These are phyloP conservation scores for Agelastica alni DNA, from an alignment of 2,888 invertebrate species.

Conservation along the genomic window DNA sequence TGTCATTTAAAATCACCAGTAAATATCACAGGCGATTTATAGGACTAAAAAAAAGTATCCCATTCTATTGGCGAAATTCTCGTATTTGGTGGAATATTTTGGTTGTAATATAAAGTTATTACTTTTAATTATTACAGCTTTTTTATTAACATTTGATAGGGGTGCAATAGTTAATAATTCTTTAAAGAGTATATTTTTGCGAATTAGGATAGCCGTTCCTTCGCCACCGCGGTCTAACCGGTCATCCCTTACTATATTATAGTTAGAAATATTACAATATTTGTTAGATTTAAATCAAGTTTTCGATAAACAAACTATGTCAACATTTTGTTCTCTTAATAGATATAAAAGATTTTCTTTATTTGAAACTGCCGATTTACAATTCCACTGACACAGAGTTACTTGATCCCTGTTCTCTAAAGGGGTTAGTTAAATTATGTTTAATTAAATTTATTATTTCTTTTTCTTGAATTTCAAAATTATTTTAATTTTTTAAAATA, in stretches of 20 bases:
- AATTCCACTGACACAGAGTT: too few species aligned
- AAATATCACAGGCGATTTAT: not conserved
- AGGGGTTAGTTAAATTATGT: too few species aligned
- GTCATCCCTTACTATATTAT: constrained; percentile 1
- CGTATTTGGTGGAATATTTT: not conserved
- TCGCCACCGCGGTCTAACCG: not conserved
- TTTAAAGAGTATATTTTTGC: not conserved
- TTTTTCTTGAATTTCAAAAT: too few species aligned
- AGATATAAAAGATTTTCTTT: not conserved
- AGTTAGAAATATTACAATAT: not conserved
- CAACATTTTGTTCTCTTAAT: not conserved
- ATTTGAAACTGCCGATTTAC: not conserved
- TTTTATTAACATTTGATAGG: too few species aligned
- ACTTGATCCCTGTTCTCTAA: too few species aligned
- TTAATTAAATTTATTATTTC: too few species aligned
- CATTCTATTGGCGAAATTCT: not conserved
- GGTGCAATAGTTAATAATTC: too few species aligned
- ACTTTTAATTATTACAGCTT: not conserved
- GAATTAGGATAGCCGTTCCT: not conserved
- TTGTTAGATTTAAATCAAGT: not conserved
- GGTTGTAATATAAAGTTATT: not conserved
- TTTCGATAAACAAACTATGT: not conserved
- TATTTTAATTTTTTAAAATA: too few species aligned
- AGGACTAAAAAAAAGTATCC: not conserved
- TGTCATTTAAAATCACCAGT: not conserved